Evolutionary conservation across 1,140 invertebrate species (phyloP), one percentile per base, ranked within the genome.

Genomic region (Drosophila bocki): DNA sequence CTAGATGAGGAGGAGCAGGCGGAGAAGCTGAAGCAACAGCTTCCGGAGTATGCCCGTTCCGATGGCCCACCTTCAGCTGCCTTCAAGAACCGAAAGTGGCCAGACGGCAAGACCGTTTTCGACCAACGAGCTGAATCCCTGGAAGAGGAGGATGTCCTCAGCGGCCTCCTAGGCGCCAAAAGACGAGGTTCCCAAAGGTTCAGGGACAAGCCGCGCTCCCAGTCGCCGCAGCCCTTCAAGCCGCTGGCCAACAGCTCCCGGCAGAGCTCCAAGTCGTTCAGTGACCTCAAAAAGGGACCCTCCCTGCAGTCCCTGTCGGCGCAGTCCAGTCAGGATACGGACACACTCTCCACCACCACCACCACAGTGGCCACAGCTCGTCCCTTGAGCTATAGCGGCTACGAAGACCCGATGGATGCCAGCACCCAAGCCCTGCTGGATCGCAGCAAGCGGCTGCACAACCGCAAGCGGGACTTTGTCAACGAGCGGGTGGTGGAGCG

Each of bases 381-480:
- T 9, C 85, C 86, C 0, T 3, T 51, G 3, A 90, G 75, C 56
- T 68, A 71, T 47, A 63, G 48, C 5, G 75, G 45, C 48, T 84
- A 63, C 11, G 77, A 68, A 13, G 82, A 85, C 1, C 61, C 78
- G 0, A 70, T 91, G 48, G 91, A 92, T 17, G 87, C 87, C 69
- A 91, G 53, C 45, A 92, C 80, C 0, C 69, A 77, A 22, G 82
- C 91, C 2, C 41, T 93, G 15, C 59, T 93, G 8, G 88, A 93
- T 67, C 87, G 91, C 4, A 91, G 92, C 42, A 91, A 93, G 63
- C 75, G 77, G 8, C 33, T 93, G 41, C 92, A 92, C 47, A 84
- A 91, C 57, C 80, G 78, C 6, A 93, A 93, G 35, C 58, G 92
- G 9, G 92, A 93, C 7, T 93, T 93, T 68, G 86, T 93, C 12